phyloP scores from a whole-genome alignment of 2,113 vertebrate genomes.

The Ahaetulla prasina region DNA sequence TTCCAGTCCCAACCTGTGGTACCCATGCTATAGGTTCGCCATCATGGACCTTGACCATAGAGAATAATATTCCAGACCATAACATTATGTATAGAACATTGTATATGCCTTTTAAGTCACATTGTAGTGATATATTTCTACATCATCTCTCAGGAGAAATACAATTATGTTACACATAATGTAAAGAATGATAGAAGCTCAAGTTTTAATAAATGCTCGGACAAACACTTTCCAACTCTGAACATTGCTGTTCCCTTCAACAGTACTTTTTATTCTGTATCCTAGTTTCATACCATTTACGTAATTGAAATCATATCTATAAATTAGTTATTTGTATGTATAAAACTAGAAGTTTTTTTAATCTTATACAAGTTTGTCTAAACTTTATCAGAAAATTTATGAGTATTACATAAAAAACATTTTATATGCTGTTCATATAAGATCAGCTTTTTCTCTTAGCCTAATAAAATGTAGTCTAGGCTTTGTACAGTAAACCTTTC shows the following conservation, averaged over 20 bases:
- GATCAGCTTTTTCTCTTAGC: slow-evolving; percentile 26
- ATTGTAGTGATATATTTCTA: background rate
- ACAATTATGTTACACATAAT: background rate
- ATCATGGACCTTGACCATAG: too few relatives aligned
- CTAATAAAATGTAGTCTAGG: slow-evolving; percentile 43
- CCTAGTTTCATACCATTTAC: slow-evolving; percentile 29
- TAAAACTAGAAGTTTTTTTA: slow-evolving; percentile 50
- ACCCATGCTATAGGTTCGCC: too few relatives aligned
- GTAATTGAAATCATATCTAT: slow-evolving; percentile 58
- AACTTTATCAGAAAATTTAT: slow-evolving; percentile 54
- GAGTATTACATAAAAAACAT: slow-evolving; percentile 42
- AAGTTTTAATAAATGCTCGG: slow-evolving; percentile 16
- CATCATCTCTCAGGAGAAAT: background rate
- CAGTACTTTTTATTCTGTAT: background rate
- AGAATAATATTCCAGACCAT: background rate
- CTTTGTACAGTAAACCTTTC: slow-evolving; percentile 41
- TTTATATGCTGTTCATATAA: slow-evolving; percentile 53
- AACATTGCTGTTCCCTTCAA: slow-evolving; percentile 12
- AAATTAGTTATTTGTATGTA: slow-evolving; percentile 55
- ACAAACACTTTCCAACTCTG: background rate
- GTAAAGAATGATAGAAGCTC: background rate
- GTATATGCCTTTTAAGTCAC: background rate
- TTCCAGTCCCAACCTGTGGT: too few relatives aligned
- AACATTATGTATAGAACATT: background rate
- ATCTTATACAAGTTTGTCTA: slow-evolving; percentile 55